Evolutionary conservation across 2,888 invertebrate genomes (phyloP), one percentile per base, ranked within the genome.

Genomic region (Phalangium opilio): DNA sequence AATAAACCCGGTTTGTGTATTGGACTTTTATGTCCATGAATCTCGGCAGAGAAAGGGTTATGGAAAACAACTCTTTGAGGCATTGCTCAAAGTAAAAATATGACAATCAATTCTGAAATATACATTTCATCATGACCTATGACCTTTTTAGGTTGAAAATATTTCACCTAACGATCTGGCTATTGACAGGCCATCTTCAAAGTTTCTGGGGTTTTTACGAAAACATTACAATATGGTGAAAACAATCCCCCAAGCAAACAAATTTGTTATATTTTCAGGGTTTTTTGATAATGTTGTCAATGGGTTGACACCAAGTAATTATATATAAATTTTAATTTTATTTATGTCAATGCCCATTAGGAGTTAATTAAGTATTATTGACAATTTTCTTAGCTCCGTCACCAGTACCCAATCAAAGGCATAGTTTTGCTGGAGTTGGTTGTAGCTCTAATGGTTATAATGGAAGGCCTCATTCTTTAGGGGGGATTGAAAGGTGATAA

Each of bases 11-110:
- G 72, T 85, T 12, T 93, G 91, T 65, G 76, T 95, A 48, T 74
- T 96, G 43, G 95, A 96, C 67, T 95, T 96, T 70, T 96, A 83
- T 67, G 77, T 96, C 19, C 70, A 84, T 61, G 81, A 81, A 63
- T 76, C 81, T 2, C 74, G 77, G 41, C 93, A 93, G 68, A 77
- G 93, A 47, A 75, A 75, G 63, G 95, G 95, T 2, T 74, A 79
- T 62, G 95, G 95, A 3, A 81, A 78, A 60, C 67, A 72, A 50
- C 71, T 96, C 12, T 93, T 86, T 67, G 84, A 93, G 57, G 73
- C 77, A 60, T 90, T 95, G 90, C 68, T 89, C n/a, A 61, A 74
- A 64, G 87, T 85, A 66, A n/a, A n/a, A n/a, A 68, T 27, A 7
- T 27, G 8, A 27, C 4, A 27, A 27, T 27, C n/a, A n/a, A n/a